Evolutionary conservation across 2,797 vertebrate species (phyloP), one percentile per base, ranked within the genome.

Genomic region (Danio tinwini): DNA sequence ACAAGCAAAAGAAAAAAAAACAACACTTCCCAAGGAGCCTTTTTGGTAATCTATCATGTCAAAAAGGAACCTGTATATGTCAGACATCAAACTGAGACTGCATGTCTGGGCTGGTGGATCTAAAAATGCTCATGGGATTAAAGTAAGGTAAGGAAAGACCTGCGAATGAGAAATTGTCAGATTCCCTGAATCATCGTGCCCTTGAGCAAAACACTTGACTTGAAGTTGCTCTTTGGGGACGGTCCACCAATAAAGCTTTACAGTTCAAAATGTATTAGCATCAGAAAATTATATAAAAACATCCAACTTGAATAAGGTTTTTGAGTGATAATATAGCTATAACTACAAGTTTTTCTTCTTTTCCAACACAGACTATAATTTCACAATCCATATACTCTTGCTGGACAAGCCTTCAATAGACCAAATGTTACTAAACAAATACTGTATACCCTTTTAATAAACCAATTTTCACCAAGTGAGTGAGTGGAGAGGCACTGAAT

Each of bases 101-200:
- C 19, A 39, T 56, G 10, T 40, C 50, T 77, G 17, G 44, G 12
- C 13, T 0, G n/a, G 11, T 68, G 29, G n/a, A 40, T 50, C 29
- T 59, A 53, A 58, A 49, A 78, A 78, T 29, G 9, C 56, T 71
- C 14, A 44, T 42, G 17, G 56, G 47, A 78, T 12, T 71, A 13
- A 78, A 44, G 9, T 19, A 61, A 53, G 49, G 12, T 10, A 53
- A 37, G 13, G n/a, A 52, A 52, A 11, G 12, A 61, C 8, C 14
- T 47, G 6, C 21, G 42, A 59, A 73, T 40, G n/a, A 69, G 42
- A 69, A 12, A 58, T 40, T 64, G 19, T 55, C 14, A 17, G 50
- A 56, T 50, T 67, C 67, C 29, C 6, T 19, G 45, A 74, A 50
- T 74, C 44, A 3, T 10, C 0, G 4, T 49, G 56, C 8, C 44